Base-by-base conservation (phyloP, 2,797 vertebrate genomes). In the Eidolon dupreanum region DNA sequence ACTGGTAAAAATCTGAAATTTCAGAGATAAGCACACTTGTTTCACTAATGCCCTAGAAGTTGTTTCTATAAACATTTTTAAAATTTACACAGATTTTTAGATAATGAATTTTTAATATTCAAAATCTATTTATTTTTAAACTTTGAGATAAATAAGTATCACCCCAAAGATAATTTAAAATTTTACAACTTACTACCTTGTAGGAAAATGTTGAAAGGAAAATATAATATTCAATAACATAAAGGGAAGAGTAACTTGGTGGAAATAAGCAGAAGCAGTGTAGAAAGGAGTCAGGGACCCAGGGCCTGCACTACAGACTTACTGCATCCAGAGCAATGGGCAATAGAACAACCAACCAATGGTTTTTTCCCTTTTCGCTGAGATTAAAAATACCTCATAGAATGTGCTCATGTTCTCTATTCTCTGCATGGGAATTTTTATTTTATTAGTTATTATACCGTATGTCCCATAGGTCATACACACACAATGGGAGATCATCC, bases 281-380 rank as follows among this genome's bases (percentile, higher is more conserved):
- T 38, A 5, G 22, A 59, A 15, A 75, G 22, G 51, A 41, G 2
- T 2, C 57, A 8, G 4, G 3, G 16, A 0, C n/a, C 3, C 28
- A 5, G 1, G 2, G 5, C 0, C 4, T 51, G 6, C 10, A 9
- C 49, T 20, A 1, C 4, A 43, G 28, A 20, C 6, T 70, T 2
- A 33, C 3, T 78, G 4, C 3, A 16, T n/a, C 2, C n/a, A 36
- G 7, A 77, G 24, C 10, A 1, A 66, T 41, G 2, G 9, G 16
- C 26, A 49, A n/a, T 24, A 33, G 2, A 57, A 8, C 20, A 19
- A 43, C 55, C 28, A 57, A 49, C 4, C 68, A 89, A 68, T 26
- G 36, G 74, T 22, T 33, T 17, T 66, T 66, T 57, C 6, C 65
- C 36, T 22, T 55, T 63, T 8, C 24, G 49, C 6, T 11, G 26